Conservation (phyloP, 2,113 vertebrate species). For the Alligator sinensis region DNA sequence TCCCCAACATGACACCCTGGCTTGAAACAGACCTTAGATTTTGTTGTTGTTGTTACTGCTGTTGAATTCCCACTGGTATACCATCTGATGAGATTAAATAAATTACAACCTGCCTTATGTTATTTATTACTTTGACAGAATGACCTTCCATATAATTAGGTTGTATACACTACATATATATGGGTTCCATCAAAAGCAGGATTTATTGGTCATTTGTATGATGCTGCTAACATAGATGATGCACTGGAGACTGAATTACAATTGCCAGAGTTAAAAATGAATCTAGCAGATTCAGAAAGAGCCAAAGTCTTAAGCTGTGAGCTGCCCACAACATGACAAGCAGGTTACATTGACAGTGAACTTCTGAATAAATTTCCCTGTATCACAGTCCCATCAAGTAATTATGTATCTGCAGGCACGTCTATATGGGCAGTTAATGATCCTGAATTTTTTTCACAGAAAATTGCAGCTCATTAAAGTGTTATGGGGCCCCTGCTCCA, state of each 20-base stretch:
- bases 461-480: not conserved
- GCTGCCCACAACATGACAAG: accelerated
- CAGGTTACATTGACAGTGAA: not conserved
- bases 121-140: not conserved
- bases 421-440: too few relatives aligned
- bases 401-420: not conserved
- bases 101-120: not conserved
- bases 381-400: not conserved
- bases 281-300: too few relatives aligned
- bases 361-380: not conserved
- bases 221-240: not conserved
- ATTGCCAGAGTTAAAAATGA: not conserved
- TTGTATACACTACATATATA: not conserved
- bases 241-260: not conserved
- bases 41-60: not conserved
- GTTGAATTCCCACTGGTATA: not conserved
- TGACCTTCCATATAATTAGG: not conserved
- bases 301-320: not conserved
- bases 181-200: not conserved
- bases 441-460: too few relatives aligned
- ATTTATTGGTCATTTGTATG: not conserved
- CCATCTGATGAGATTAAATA: not conserved
- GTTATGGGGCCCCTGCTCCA: too few relatives aligned
- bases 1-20: too few relatives aligned
- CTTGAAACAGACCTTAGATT: not conserved